These are phyloP conservation scores for Drosophila azteca DNA, from an alignment of 1,140 invertebrate genomes.

Conservation along the genomic window DNA sequence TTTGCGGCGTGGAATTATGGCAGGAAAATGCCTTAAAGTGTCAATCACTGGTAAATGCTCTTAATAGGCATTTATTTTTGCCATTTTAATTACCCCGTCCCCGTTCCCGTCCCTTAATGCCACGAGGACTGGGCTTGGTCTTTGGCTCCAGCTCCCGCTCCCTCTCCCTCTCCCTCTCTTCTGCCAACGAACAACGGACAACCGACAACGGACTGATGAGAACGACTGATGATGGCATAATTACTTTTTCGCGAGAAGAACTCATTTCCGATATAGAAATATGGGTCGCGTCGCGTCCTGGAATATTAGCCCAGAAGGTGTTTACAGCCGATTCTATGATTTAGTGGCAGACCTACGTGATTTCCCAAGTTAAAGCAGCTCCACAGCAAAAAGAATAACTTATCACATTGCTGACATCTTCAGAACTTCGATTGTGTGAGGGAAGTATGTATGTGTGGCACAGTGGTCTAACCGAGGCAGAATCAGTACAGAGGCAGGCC, in stretches of 20 bases:
- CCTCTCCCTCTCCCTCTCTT: not conserved
- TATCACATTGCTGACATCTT: constrained; percentile 11
- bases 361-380: constrained; percentile 3
- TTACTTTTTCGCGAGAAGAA: constrained; percentile 43
- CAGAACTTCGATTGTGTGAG: not conserved
- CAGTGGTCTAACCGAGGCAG: not conserved
- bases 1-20: constrained; percentile 57
- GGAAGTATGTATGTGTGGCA: not conserved
- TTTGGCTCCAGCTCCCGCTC: too few relatives aligned
- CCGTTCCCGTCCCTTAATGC: not conserved
- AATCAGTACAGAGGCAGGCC: too few relatives aligned
- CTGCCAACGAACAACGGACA: constrained; percentile 18
- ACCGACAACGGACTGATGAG: constrained; percentile 21
- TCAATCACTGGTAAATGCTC: constrained; percentile 55
- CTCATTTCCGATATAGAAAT: constrained; percentile 32
- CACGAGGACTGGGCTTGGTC: not conserved
- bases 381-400: not conserved
- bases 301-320: constrained; percentile 11
- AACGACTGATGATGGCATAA: constrained; percentile 46
- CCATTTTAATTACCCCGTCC: constrained; percentile 57
- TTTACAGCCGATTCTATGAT: constrained; percentile 24
- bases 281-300: not conserved
- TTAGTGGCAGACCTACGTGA: constrained; percentile 5
- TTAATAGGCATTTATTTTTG: constrained; percentile 63
- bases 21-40: constrained; percentile 60